Evolutionary conservation across 2,888 invertebrate species (phyloP).

Genomic region (Drosophila ustulata): DNA sequence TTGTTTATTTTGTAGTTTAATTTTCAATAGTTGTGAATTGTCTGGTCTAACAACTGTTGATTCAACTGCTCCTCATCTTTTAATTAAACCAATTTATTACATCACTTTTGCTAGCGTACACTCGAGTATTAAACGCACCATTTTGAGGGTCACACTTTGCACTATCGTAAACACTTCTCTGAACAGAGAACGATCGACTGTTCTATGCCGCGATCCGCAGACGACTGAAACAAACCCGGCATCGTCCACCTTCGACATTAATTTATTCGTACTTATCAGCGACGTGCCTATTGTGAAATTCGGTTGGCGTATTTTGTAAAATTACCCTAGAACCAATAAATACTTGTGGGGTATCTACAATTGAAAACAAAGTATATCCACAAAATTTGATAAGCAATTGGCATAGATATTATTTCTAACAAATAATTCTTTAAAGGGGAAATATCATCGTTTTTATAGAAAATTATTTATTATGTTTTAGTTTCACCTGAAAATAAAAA

Average conservation of each 20-base stretch:
- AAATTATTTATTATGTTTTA: too few relatives aligned
- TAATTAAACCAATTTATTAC: background rate
- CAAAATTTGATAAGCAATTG: background rate
- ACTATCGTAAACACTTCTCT: background rate
- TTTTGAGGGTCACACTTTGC: conserved; percentile 6
- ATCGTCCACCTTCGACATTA: background rate
- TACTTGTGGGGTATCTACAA: background rate
- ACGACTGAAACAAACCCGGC: conserved; percentile 5
- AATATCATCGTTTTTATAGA: too few relatives aligned
- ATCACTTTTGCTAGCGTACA: background rate
- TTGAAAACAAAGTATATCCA: background rate
- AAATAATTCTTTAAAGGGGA: too few relatives aligned
- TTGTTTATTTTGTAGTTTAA: background rate
- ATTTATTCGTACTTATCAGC: background rate
- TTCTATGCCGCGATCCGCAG: background rate
- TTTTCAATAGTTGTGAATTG: background rate
- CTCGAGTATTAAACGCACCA: conserved; percentile 5
- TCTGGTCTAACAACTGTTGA: background rate
- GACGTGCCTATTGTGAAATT: background rate
- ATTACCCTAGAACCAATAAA: background rate
- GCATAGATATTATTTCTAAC: too few relatives aligned
- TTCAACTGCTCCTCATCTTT: background rate
- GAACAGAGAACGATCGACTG: background rate
- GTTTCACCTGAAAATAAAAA: too few relatives aligned
- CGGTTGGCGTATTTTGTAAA: background rate